phyloP scores from a whole-genome alignment of 92 coral and sea anemone genomes.

The Palythoa caribaeorum region DNA sequence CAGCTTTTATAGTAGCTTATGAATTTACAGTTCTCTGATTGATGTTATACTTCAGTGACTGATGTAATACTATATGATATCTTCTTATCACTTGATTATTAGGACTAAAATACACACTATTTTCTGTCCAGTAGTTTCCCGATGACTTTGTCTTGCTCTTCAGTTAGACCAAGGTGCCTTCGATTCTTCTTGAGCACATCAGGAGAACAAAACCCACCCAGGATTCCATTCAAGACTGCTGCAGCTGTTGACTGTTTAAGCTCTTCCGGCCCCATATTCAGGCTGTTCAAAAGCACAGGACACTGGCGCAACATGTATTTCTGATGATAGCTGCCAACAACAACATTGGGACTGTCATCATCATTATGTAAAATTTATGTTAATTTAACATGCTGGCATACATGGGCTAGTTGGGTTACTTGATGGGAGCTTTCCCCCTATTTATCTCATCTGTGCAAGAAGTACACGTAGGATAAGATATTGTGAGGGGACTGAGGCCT shows the following conservation, averaged over 20 bases:
- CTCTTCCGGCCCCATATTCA: conserved; percentile 78
- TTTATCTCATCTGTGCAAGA: too few species aligned
- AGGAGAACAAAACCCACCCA: conserved; percentile 75
- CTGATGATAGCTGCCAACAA: conserved; percentile 86
- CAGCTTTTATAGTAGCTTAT: not conserved
- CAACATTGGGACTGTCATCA: not conserved
- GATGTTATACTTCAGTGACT: not conserved
- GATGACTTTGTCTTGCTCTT: conserved; percentile 75
- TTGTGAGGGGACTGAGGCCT: too few species aligned
- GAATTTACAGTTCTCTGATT: not conserved
- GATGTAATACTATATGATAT: too few species aligned
- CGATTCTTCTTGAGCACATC: conserved; percentile 76
- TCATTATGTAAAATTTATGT: too few species aligned
- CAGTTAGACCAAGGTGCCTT: conserved; percentile 67
- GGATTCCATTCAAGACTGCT: conserved; percentile 89
- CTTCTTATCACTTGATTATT: too few species aligned
- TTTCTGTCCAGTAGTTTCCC: conserved; percentile 59
- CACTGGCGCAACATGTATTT: conserved; percentile 83
- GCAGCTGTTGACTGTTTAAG: conserved; percentile 83
- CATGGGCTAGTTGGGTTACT: too few species aligned
- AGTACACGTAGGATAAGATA: too few species aligned
- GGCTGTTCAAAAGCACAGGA: conserved; percentile 67
- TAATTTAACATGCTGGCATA: too few species aligned
- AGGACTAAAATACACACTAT: not conserved
- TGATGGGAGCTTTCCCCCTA: too few species aligned